Conservation (phyloP, 2,797 vertebrate genomes). For the Myotis myotis region DNA sequence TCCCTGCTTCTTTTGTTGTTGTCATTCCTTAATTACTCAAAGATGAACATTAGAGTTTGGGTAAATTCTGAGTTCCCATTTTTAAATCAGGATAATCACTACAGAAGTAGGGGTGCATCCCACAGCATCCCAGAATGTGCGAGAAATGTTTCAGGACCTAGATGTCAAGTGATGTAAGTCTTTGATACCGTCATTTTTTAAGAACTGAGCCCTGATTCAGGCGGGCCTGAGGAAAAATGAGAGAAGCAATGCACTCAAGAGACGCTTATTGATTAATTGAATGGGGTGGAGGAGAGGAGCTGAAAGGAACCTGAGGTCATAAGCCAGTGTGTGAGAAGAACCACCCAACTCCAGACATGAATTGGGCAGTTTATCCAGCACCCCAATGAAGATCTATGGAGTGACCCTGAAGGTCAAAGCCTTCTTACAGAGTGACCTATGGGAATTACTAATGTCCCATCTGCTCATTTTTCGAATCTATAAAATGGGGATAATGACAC, state of each 20-base stretch:
- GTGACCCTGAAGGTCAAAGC: neutral
- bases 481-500: neutral
- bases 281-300: fast-evolving
- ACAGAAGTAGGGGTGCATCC: neutral
- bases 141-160: neutral
- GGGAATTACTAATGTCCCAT: neutral
- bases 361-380: neutral
- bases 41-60: neutral
- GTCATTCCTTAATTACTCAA: neutral
- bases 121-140: neutral
- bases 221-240: neutral
- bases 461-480: neutral
- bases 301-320: neutral
- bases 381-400: neutral
- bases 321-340: neutral
- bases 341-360: neutral
- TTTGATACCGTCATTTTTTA: neutral
- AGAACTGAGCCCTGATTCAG: neutral
- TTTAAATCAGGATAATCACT: neutral
- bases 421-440: neutral
- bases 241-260: neutral
- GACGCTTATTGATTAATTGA: neutral
- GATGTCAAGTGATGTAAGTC: neutral
- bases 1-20: neutral
- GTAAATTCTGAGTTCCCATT: neutral